phyloP scores from a whole-genome alignment of 2,797 vertebrate species.

The Halcyon chelicuti region DNA sequence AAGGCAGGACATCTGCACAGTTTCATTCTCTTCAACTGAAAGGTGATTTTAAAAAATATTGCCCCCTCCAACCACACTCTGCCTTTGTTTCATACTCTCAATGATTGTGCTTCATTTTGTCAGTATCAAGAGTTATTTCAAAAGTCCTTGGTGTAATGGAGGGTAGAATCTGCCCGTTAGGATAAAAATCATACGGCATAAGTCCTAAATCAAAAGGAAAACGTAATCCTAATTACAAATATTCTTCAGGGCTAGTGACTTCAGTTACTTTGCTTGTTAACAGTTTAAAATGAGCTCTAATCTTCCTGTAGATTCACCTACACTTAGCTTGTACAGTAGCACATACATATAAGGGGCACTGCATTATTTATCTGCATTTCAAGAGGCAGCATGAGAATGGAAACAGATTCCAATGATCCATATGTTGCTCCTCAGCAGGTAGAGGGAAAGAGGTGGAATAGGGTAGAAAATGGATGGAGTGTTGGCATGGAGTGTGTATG shows the following conservation, averaged over 20 bases:
- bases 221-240: background rate
- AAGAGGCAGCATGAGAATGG: background rate
- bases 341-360: background rate
- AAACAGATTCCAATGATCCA: background rate
- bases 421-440: background rate
- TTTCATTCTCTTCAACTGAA: background rate
- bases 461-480: background rate
- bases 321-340: background rate
- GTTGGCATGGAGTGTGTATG: background rate
- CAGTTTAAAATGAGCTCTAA: background rate
- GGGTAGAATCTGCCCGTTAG: background rate
- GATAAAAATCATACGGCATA: background rate
- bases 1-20: slow-evolving; percentile 38
- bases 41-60: slow-evolving; percentile 1
- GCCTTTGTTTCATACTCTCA: background rate
- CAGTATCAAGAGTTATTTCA: background rate
- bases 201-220: background rate
- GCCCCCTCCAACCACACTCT: background rate
- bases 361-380: background rate
- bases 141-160: background rate
- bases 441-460: background rate
- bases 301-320: background rate
- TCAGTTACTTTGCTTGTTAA: background rate
- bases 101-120: slow-evolving; percentile 14
- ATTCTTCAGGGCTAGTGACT: background rate